Percentiles rank a stretch among this genome's conserved stretches.
Conservation (phyloP, 2,113 vertebrate species). For the Fregata magnificens region DNA sequence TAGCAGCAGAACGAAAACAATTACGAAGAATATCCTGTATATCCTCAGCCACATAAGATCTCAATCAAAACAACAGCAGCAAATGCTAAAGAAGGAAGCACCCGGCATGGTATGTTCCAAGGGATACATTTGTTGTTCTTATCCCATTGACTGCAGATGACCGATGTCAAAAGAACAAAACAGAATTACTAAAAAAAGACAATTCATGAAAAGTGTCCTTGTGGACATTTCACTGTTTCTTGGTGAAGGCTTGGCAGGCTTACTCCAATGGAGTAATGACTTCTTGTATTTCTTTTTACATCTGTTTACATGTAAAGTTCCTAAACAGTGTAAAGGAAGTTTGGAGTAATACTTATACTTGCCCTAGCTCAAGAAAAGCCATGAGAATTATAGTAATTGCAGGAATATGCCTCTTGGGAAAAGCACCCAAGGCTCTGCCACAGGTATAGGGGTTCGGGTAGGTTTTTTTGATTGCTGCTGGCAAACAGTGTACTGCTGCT, state of each 20-base stretch:
- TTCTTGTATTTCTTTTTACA: not conserved
- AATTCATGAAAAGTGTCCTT: fast-evolving
- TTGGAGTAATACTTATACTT: not conserved
- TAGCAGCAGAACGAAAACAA: not conserved
- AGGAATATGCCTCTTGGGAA: not conserved
- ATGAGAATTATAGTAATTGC: not conserved
- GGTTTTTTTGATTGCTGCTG: not conserved
- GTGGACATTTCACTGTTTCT: not conserved
- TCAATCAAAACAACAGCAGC: conserved; percentile 11
- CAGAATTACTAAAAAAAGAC: not conserved
- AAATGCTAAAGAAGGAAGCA: not conserved
- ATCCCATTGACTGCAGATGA: not conserved
- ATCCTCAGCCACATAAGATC: not conserved
- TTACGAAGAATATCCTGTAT: not conserved
- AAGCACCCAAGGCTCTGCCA: not conserved
- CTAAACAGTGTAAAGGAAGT: not conserved
- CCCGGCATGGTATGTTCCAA: not conserved
- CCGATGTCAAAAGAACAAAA: not conserved
- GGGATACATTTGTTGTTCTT: not conserved
- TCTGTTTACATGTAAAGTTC: not conserved
- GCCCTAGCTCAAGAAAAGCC: not conserved
- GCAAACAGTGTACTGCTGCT: not conserved
- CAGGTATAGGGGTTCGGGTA: not conserved
- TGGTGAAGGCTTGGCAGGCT: not conserved
- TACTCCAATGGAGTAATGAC: not conserved